phyloP scores from a whole-genome alignment of 2,797 vertebrate species.

The Simalia tracyae region DNA sequence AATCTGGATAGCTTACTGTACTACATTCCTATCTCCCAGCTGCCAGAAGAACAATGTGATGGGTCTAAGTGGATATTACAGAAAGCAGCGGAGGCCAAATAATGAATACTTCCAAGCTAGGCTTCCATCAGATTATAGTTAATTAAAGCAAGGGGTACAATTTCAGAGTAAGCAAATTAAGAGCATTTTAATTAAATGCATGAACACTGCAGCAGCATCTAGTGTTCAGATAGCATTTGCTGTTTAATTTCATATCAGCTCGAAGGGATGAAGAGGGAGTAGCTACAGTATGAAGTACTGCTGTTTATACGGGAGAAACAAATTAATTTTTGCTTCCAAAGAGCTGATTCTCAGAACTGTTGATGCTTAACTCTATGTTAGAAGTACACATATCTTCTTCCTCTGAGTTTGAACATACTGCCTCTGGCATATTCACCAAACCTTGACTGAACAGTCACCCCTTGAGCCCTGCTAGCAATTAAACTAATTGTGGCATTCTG shows the following conservation, averaged over 20 bases:
- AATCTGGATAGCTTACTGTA: not conserved
- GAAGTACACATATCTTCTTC: not conserved
- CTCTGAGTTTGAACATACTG: not conserved
- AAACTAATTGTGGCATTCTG: not conserved
- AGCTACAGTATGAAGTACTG: not conserved
- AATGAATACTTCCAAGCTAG: slow-evolving; percentile 23
- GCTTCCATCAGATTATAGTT: slow-evolving; percentile 35
- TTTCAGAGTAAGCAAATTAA: slow-evolving; percentile 39
- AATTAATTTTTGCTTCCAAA: not conserved
- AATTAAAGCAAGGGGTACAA: slow-evolving; percentile 37
- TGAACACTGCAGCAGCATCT: slow-evolving; percentile 11
- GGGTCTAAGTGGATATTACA: not conserved
- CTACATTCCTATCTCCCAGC: not conserved
- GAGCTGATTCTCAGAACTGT: not conserved
- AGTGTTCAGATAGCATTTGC: slow-evolving; percentile 13
- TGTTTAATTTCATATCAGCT: slow-evolving; percentile 30
- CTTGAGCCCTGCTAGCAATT: not conserved
- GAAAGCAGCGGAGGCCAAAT: not conserved
- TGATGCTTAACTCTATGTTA: not conserved
- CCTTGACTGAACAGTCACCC: not conserved
- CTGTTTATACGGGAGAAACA: not conserved
- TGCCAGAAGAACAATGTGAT: slow-evolving; percentile 3
- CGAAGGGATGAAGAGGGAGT: not conserved
- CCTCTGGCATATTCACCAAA: not conserved
- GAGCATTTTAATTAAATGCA: slow-evolving; percentile 37